Base-by-base conservation (phyloP, 2,113 vertebrate species). In the Bos taurus region DNA sequence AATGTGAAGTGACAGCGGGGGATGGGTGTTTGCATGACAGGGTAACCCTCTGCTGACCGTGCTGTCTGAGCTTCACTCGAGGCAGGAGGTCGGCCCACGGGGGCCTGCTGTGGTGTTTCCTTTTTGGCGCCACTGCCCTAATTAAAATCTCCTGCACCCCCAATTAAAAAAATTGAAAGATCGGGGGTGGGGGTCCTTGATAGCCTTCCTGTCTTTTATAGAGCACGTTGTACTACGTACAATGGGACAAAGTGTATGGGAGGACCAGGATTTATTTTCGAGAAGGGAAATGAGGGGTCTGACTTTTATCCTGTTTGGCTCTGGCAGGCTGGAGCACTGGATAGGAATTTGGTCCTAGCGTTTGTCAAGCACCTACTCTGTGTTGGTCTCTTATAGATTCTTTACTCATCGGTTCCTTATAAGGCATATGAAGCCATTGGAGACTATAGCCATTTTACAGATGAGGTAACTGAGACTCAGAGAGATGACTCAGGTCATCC, bases 151-250 rank as follows among this genome's bases (percentile, higher is more conserved):
- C 91, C 87, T 84, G 85, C 15, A 94, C 50, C 86, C 88, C 86
- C n/a, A 89, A 30, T 97, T 97, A 71, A 83, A 97, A 89, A 94
- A 94, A 80, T 80, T 30, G 71, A 67, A 93, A 95, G 74, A 86
- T 88, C 11, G 52, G 59, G 54, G 56, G 30, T 33, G 26, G 77
- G 82, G 59, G 52, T 86, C 86, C 54, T 78, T 90, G 13, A 2
- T 71, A 62, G 71, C 71, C 80, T 93, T 77, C 71, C 77, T 94
- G 82, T 81, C 88, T 89, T 71, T 59, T 74, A 64, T 3, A 23
- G 36, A 87, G 88, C 28, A 3, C 14, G 50, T 62, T 52, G 36
- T 26, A 43, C 78, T 74, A 5, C 1, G 36, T 19, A 48, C 78
- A 87, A 74, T 93, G 94, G 93, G 57, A 85, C 36, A 14, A 28